Percentiles rank a stretch among this genome's conserved stretches.
phyloP scores from a whole-genome alignment of 1,140 invertebrate species.

The Drosophila kanapiae region DNA sequence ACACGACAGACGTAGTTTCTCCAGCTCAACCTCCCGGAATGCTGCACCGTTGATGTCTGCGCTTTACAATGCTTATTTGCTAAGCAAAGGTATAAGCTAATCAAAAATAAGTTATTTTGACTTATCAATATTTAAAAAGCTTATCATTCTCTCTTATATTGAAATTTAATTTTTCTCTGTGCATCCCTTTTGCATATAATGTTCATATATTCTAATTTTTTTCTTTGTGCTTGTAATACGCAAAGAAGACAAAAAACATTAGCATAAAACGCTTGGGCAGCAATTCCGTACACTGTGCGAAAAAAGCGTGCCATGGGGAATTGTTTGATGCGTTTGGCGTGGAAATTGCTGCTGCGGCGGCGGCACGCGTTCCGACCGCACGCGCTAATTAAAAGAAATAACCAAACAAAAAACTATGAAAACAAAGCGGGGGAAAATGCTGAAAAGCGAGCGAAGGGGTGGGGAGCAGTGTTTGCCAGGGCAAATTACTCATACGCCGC shows the following conservation, averaged over 20 bases:
- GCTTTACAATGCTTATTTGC: too few species aligned
- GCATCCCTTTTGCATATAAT: constrained; percentile 45
- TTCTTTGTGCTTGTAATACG: constrained; percentile 32
- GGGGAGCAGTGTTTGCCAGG: neutral
- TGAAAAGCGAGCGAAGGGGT: neutral
- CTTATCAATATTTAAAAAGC: too few species aligned
- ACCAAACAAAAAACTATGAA: constrained; percentile 54
- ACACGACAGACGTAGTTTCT: too few species aligned
- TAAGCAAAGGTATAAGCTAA: too few species aligned
- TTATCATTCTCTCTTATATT: too few species aligned
- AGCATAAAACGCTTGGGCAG: constrained; percentile 63
- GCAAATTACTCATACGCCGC: constrained; percentile 64
- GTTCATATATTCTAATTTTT: constrained; percentile 57
- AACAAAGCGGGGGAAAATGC: constrained; percentile 14
- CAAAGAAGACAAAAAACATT: constrained; percentile 57
- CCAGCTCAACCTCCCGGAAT: too few species aligned
- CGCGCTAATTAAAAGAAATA: constrained; percentile 78
- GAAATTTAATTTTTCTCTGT: neutral
- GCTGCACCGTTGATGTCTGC: too few species aligned
- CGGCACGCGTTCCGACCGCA: constrained; percentile 51
- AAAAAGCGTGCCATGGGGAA: constrained; percentile 56
- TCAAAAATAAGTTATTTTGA: too few species aligned
- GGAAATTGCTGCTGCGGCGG: constrained; percentile 23
- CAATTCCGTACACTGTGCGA: constrained; percentile 37
- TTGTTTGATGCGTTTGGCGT: constrained; percentile 22